Base-by-base conservation (phyloP, 2,888 invertebrate genomes). In the Norana najaformis region DNA sequence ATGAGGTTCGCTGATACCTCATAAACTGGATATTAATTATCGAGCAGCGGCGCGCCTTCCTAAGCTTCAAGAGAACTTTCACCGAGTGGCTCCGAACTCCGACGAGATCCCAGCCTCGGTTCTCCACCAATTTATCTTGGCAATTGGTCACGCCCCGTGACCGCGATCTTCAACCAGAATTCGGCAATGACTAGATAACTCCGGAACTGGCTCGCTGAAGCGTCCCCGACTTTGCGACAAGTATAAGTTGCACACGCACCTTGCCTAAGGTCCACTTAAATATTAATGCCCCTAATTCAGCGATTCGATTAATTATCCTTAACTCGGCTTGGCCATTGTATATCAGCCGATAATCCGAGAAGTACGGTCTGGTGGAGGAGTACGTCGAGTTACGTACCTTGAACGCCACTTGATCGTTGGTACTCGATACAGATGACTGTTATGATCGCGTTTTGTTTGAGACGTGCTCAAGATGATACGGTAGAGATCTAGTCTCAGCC, bases 171-270 rank as follows among this genome's bases (percentile, higher is more conserved):
- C 69, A 69, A 69, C 30, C 69, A 69, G 69, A 16, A n/a, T 69
- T 69, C n/a, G 69, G 69, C 69, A 69, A n/a, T 69, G 69, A 69
- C 69, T n/a, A 69, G 69, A 69, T 69, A n/a, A n/a, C 69, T 69
- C 69, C 69, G 69, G 69, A 69, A 69, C 69, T 69, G 30, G n/a
- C 69, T 16, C 69, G 69, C n/a, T 69, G 69, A 69, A 69, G n/a
- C 69, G 69, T 69, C 16, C 69, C 53, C 69, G 8, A 69, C 30
- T 69, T n/a, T 69, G n/a, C n/a, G 30, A 16, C 13, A n/a, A n/a
- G 69, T n/a, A 69, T 8, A 69, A 4, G 20, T 20, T n/a, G n/a
- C 69, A 69, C 69, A n/a, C 30, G n/a, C 11, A n/a, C 30, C n/a
- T 69, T n/a, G n/a, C 30, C 69, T n/a, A n/a, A n/a, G 69, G 30